Evolutionary conservation across 2,888 invertebrate genomes (phyloP).

Genomic region (Syritta pipiens): DNA sequence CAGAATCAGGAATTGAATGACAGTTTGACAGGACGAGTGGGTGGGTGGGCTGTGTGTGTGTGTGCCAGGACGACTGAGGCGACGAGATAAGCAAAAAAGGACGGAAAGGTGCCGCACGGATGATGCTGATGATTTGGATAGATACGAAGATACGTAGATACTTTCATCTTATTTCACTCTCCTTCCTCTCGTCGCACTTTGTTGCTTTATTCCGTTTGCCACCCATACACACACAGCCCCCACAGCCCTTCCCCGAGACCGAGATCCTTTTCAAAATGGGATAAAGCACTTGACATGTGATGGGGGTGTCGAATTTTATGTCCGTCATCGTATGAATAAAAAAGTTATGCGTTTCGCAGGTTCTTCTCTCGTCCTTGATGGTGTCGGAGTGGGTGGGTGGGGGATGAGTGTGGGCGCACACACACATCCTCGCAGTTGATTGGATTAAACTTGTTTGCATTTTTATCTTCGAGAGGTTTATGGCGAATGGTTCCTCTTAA

Average conservation of each 20-base stretch:
- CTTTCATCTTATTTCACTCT: constrained; percentile 66
- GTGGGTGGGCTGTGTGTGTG: background rate
- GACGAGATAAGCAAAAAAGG: constrained; percentile 66
- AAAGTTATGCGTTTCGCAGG: constrained; percentile 69
- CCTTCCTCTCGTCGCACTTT: constrained; percentile 19
- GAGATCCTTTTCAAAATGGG: constrained; percentile 67
- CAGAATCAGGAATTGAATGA: constrained; percentile 65
- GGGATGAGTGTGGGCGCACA: background rate
- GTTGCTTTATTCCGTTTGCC: constrained; percentile 39
- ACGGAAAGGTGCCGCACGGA: constrained; percentile 68
- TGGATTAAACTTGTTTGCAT: constrained; percentile 71
- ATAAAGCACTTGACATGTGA: constrained; percentile 70
- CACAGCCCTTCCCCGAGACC: background rate
- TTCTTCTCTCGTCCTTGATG: constrained; percentile 50
- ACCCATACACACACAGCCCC: background rate
- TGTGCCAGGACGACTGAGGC: constrained; percentile 40
- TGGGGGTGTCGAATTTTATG: constrained; percentile 71
- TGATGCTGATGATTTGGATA: constrained; percentile 69
- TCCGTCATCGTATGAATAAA: constrained; percentile 71
- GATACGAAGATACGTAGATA: constrained; percentile 57
- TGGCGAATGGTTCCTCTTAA: constrained; percentile 63
- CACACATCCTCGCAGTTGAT: constrained; percentile 54
- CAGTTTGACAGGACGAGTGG: constrained; percentile 66
- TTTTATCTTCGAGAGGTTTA: constrained; percentile 66
- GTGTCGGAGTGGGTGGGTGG: background rate